Percentiles rank a stretch among this genome's conserved stretches.
Conservation (phyloP, 2,888 invertebrate genomes). For the Lepidocyrtinus sp. region DNA sequence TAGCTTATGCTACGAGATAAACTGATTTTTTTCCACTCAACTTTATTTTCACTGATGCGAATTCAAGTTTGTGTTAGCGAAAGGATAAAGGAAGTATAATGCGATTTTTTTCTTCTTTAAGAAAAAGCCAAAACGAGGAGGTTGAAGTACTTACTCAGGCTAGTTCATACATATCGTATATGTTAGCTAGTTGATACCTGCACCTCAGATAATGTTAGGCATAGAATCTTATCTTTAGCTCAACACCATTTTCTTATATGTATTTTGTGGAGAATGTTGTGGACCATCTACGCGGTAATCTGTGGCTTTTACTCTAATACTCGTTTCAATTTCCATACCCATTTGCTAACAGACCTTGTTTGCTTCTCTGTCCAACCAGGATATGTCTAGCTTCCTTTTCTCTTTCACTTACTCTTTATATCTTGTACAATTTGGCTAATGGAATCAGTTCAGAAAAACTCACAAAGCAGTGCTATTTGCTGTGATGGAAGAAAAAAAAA, state of each 20-base stretch:
- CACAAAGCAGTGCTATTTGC: background rate
- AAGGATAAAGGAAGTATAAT: conserved; percentile 24
- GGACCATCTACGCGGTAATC: conserved; percentile 45
- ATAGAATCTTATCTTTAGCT: conserved; percentile 2
- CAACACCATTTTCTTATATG: background rate
- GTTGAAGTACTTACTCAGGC: background rate
- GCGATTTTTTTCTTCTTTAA: conserved; percentile 23
- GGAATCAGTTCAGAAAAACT: conserved; percentile 54
- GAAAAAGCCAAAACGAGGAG: conserved; percentile 26
- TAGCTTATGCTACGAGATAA: conserved; percentile 7
- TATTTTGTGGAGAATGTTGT: background rate
- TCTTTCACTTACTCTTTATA: conserved; percentile 32
- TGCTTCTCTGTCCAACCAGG: background rate
- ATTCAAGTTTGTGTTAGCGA: conserved; percentile 15
- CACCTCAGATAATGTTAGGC: background rate
- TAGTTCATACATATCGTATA: background rate
- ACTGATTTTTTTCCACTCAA: conserved; percentile 1
- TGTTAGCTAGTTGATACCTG: background rate
- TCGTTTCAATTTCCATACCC: conserved; percentile 55
- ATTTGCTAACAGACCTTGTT: conserved; percentile 39
- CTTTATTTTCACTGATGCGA: conserved; percentile 15
- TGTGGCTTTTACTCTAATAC: conserved; percentile 45
- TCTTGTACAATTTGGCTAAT: conserved; percentile 57
- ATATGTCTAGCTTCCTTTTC: conserved; percentile 23
- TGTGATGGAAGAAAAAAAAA: background rate